These are phyloP conservation scores for Aphidius ervi DNA, from an alignment of 1,140 invertebrate species.

Conservation along the genomic window DNA sequence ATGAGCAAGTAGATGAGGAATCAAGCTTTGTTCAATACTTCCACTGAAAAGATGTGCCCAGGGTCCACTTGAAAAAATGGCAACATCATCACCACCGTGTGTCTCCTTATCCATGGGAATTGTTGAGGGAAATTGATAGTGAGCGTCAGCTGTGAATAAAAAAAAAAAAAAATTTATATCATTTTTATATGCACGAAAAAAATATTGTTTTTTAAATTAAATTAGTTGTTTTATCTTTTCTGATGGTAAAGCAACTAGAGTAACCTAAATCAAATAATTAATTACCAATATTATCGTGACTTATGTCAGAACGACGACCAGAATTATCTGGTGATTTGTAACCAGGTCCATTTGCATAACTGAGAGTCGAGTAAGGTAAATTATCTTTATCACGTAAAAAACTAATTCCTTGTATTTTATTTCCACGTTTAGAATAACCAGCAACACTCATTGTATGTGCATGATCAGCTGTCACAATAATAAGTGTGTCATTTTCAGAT, in stretches of 20 bases:
- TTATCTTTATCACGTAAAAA: constrained; percentile 44
- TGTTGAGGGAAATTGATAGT: constrained; percentile 45
- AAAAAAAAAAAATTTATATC: not conserved
- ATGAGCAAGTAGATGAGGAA: constrained; percentile 62
- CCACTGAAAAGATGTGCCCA: constrained; percentile 63
- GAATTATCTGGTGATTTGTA: constrained; percentile 47
- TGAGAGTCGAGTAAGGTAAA: constrained; percentile 67
- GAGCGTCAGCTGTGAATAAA: not conserved
- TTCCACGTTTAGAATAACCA: constrained; percentile 68
- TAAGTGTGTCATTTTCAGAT: constrained; percentile 59
- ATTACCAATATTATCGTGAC: constrained; percentile 48
- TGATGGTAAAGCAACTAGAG: too few relatives aligned
- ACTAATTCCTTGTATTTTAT: constrained; percentile 61
- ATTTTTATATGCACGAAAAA: too few relatives aligned
- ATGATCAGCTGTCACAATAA: constrained; percentile 67
- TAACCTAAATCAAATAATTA: too few relatives aligned
- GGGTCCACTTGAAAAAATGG: constrained; percentile 61
- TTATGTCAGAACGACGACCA: constrained; percentile 44
- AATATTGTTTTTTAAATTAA: not conserved
- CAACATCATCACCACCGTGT: constrained; percentile 69
- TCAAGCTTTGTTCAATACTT: constrained; percentile 62
- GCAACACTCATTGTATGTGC: constrained; percentile 62
- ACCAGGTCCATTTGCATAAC: constrained; percentile 73
- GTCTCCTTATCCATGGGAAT: constrained; percentile 58
- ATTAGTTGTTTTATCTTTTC: too few relatives aligned